Evolutionary conservation across 1,140 invertebrate species (phyloP), one percentile per base, ranked within the genome.

Genomic region (Bradynema listronoti): DNA sequence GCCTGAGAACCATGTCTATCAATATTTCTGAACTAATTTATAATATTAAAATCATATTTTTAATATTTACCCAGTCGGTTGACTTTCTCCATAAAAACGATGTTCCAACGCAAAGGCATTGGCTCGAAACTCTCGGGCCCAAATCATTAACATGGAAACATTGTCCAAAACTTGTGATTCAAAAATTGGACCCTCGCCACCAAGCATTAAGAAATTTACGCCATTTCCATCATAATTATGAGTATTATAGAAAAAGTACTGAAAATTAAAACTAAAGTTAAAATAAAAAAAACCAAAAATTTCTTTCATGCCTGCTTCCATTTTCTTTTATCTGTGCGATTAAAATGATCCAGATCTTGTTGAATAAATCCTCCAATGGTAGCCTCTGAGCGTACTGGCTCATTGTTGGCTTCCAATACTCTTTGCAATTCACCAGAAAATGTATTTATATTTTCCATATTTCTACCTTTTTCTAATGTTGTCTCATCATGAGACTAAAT

Each of bases 331-430:
- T 50, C 47, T 5, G 29, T 19, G 9, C 27, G 27, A 50, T 50
- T 32, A 24, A 50, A 50, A 50, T 50, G 47, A n/a, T 50, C 47
- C n/a, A 50, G 19, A 25, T 50, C 47, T 25, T 50, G 47, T n/a
- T 19, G n/a, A 29, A 50, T 29, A 29, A 30, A 50, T 5, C 47
- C 47, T 50, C 47, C 47, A 29, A 50, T 27, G 27, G 47, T 50
- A 50, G 47, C 47, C n/a, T 25, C 29, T 19, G 47, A 50, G 27
- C 27, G 16, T 3, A 27, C 27, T 9, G 47, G 47, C 27, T 24
- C 16, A 9, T 32, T 50, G 16, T n/a, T n/a, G 29, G 16, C 16
- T 50, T 50, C 47, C 47, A 50, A 50, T n/a, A 30, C 47, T 19
- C 47, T 19, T 50, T 29, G 16, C 27, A 50, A 29, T 4, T 27